Percentiles rank a stretch among this genome's conserved stretches.
phyloP scores from a whole-genome alignment of 2,797 vertebrate genomes.

The Dendrocincla tyrannina region DNA sequence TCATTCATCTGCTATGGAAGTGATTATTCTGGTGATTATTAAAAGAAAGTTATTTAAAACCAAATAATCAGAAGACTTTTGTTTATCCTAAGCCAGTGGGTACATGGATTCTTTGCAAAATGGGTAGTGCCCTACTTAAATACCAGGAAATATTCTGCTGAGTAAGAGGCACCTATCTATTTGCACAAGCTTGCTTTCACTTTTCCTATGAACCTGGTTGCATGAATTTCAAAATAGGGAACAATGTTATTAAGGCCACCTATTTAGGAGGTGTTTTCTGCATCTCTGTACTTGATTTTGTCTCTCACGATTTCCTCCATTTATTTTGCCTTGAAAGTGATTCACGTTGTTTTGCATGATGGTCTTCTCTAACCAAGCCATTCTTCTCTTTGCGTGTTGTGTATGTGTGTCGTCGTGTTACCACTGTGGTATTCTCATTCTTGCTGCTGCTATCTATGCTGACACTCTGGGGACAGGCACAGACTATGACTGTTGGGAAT shows the following conservation, averaged over 20 bases:
- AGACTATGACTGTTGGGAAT: conserved; percentile 69
- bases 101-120: neutral
- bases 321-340: conserved; percentile 36
- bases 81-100: neutral
- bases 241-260: neutral
- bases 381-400: conserved; percentile 65
- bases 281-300: neutral
- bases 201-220: neutral
- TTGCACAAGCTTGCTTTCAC: neutral
- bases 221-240: neutral
- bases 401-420: neutral
- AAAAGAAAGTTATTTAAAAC: neutral
- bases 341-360: conserved; percentile 10
- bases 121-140: neutral
- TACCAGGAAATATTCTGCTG: neutral
- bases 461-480: conserved; percentile 70
- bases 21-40: neutral
- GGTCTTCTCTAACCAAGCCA: conserved; percentile 45
- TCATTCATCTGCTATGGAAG: neutral
- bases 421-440: conserved; percentile 57
- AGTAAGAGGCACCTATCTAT: neutral
- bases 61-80: neutral
- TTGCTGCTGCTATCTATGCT: conserved; percentile 68
- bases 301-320: neutral
- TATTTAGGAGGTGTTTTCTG: neutral